A percentile compares a stretch with the other conserved stretches of the same genome.
Evolutionary conservation across 2,113 vertebrate species (phyloP).

Genomic region (Oryzias celebensis): DNA sequence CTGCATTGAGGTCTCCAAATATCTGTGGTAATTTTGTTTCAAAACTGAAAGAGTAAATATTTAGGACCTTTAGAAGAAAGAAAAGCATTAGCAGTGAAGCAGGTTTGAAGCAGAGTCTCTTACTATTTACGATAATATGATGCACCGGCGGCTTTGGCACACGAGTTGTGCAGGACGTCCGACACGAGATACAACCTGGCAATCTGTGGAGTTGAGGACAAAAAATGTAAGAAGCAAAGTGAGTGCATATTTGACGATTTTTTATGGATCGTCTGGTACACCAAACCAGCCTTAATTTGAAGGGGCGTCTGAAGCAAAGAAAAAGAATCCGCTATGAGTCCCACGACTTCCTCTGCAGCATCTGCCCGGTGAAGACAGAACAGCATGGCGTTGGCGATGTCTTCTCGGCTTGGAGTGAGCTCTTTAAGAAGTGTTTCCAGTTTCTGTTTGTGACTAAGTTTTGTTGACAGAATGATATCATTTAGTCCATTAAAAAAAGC

Average conservation of each 20-base stretch:
- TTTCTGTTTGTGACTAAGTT: slow-evolving; percentile 72
- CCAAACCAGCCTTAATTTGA: slow-evolving; percentile 71
- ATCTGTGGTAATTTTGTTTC: slow-evolving; percentile 79
- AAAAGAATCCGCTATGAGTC: slow-evolving; percentile 74
- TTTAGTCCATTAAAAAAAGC: neutral
- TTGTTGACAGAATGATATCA: slow-evolving; percentile 8
- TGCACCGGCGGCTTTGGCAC: slow-evolving; percentile 81
- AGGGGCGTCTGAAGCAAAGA: slow-evolving; percentile 76
- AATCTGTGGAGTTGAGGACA: slow-evolving; percentile 58
- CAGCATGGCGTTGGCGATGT: slow-evolving; percentile 75
- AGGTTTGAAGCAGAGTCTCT: slow-evolving; percentile 27
- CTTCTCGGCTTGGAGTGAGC: slow-evolving; percentile 70
- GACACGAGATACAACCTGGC: slow-evolving; percentile 81
- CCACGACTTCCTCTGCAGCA: slow-evolving; percentile 81
- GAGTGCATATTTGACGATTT: neutral
- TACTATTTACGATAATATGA: slow-evolving; percentile 85
- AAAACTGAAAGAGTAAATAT: slow-evolving; percentile 67
- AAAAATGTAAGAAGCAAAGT: neutral
- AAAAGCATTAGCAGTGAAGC: neutral
- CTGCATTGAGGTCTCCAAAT: slow-evolving; percentile 77
- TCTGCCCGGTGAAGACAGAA: slow-evolving; percentile 80
- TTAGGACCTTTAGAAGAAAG: slow-evolving; percentile 3
- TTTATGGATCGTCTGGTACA: neutral
- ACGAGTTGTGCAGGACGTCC: slow-evolving; percentile 81
- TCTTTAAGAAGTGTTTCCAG: slow-evolving; percentile 74